Percentiles rank a stretch among this genome's conserved stretches.
These are phyloP conservation scores for Camponotus floridanus DNA, from an alignment of 1,140 invertebrate genomes.

Conservation along the genomic window DNA sequence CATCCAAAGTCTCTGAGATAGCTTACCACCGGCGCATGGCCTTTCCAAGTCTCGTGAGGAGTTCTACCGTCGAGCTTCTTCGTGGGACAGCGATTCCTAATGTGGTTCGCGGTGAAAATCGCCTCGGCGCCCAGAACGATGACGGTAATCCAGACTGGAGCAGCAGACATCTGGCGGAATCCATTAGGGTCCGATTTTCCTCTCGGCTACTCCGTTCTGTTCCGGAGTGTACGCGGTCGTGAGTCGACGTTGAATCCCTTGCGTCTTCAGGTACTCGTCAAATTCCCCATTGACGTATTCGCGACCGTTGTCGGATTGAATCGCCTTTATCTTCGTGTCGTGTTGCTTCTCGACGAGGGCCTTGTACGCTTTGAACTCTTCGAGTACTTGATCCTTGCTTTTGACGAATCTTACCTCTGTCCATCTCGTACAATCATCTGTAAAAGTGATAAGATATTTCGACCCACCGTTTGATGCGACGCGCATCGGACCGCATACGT, in stretches of 20 bases:
- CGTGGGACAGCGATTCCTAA: constrained; percentile 25
- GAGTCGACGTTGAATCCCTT: constrained; percentile 56
- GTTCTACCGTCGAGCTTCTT: background rate
- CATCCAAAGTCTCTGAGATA: constrained; percentile 18
- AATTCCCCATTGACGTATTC: constrained; percentile 9
- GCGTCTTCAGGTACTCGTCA: constrained; percentile 57
- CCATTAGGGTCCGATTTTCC: constrained; percentile 11
- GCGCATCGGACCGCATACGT: constrained; percentile 23
- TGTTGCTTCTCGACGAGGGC: background rate
- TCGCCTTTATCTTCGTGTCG: background rate
- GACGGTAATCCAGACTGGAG: background rate
- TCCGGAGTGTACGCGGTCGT: background rate
- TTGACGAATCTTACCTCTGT: background rate
- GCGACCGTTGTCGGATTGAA: constrained; percentile 19
- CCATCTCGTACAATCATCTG: background rate
- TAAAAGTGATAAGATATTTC: background rate
- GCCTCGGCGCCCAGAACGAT: constrained; percentile 17
- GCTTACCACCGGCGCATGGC: background rate
- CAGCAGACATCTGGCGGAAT: background rate
- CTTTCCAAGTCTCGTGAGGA: background rate
- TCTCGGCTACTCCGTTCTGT: constrained; percentile 25
- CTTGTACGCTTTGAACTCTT: background rate
- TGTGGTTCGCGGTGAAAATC: background rate
- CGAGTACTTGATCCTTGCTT: background rate
- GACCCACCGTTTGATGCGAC: background rate